These are phyloP conservation scores for Unio pictorum DNA, from an alignment of 2,888 invertebrate species.

Conservation along the genomic window DNA sequence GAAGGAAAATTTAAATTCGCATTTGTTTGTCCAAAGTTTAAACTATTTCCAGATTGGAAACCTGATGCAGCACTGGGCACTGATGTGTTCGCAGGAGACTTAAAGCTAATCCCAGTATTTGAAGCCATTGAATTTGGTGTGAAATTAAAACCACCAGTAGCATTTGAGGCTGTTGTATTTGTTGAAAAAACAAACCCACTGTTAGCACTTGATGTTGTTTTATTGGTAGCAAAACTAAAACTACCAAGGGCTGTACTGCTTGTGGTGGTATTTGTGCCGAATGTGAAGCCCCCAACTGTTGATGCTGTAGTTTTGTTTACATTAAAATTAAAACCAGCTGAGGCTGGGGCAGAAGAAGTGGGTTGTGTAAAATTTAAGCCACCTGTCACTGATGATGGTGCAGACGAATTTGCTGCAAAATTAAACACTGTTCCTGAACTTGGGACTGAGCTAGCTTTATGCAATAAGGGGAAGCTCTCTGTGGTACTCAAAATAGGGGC, in stretches of 20 bases:
- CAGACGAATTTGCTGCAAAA: slow-evolving; percentile 1
- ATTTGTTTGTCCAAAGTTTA: background rate
- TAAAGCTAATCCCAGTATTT: too few relatives aligned
- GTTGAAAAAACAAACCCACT: slow-evolving; percentile 9
- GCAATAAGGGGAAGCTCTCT: background rate
- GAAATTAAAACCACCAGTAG: too few relatives aligned
- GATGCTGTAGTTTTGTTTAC: background rate
- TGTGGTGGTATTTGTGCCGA: background rate
- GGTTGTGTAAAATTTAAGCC: background rate
- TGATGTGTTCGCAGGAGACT: too few relatives aligned
- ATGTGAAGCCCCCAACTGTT: background rate
- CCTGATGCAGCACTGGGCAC: too few relatives aligned
- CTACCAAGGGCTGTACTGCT: slow-evolving; percentile 3
- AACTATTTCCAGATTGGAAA: background rate
- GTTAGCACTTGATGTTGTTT: slow-evolving; percentile 9
- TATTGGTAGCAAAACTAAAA: slow-evolving; percentile 11
- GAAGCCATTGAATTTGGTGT: too few relatives aligned
- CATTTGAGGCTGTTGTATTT: slow-evolving; percentile 1
- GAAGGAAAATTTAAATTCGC: background rate
- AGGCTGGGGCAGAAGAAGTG: background rate
- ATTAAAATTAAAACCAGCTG: slow-evolving; percentile 2
- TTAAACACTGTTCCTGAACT: background rate
- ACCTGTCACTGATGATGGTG: slow-evolving; percentile 2
- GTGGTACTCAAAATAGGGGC: too few relatives aligned
- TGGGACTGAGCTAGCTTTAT: background rate